Evolutionary conservation across 2,797 vertebrate species (phyloP).

Genomic region (Xiphophorus birchmanni): DNA sequence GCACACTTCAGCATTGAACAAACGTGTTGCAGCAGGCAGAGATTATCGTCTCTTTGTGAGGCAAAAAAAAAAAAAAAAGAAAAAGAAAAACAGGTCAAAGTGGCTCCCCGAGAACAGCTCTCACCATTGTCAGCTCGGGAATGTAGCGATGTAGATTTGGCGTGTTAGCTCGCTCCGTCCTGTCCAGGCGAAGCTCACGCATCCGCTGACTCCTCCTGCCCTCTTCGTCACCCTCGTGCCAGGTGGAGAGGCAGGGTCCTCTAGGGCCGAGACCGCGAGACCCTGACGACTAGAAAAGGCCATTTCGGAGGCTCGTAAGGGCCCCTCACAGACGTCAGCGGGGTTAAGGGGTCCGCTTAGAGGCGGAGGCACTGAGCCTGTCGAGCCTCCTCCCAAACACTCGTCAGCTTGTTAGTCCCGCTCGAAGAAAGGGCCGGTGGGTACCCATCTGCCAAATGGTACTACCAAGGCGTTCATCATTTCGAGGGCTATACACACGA

Average conservation of each 20-base stretch:
- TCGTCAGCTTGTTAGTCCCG: conserved; percentile 65
- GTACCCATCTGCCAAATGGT: conserved; percentile 79
- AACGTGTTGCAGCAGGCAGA: conserved; percentile 44
- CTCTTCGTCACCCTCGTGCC: conserved; percentile 74
- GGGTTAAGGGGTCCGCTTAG: conserved; percentile 68
- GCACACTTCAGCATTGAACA: conserved; percentile 62
- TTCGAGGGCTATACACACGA: conserved; percentile 66
- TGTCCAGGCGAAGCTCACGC: conserved; percentile 64
- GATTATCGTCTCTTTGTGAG: conserved; percentile 62
- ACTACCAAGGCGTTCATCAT: conserved; percentile 72
- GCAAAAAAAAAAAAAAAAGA: conserved; percentile 3
- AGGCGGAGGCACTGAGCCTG: conserved; percentile 56
- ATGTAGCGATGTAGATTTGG: conserved; percentile 54
- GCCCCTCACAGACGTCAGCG: conserved; percentile 76
- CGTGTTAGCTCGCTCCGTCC: conserved; percentile 65
- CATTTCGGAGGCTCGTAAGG: conserved; percentile 48
- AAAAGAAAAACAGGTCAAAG: conserved; percentile 69
- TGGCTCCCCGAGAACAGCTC: conserved; percentile 67
- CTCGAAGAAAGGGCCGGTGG: conserved; percentile 59
- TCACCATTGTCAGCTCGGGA: conserved; percentile 64
- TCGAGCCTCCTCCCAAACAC: conserved; percentile 66
- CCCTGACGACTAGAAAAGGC: conserved; percentile 60
- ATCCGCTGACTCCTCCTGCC: conserved; percentile 65
- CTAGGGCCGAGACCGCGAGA: conserved; percentile 48
- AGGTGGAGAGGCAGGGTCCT: conserved; percentile 66